Conservation (phyloP, 2,888 invertebrate species). For the Euzetes globulus region DNA sequence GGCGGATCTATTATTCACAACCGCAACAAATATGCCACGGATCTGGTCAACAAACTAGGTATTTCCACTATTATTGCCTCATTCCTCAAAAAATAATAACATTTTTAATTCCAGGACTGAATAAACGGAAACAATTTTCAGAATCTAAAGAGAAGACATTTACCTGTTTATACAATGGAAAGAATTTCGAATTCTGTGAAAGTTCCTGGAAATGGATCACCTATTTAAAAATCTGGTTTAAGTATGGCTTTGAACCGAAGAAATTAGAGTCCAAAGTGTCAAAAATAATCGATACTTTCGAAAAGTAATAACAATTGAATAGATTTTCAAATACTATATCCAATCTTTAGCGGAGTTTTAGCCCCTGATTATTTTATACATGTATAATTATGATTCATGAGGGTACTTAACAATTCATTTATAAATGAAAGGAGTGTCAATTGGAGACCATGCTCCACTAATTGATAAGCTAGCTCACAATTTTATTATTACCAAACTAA, state of each 20-base stretch:
- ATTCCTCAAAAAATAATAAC: background rate
- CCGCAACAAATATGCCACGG: constrained; percentile 53
- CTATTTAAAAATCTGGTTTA: constrained; percentile 51
- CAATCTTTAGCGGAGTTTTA: no score
- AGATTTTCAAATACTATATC: no score
- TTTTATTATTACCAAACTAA: no score
- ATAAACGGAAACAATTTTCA: background rate
- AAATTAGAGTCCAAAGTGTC: constrained; percentile 49
- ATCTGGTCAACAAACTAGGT: constrained; percentile 18
- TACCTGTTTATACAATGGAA: constrained; percentile 54
- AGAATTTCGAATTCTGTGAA: constrained; percentile 53
- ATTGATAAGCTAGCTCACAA: no score
- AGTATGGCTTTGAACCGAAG: constrained; percentile 54
- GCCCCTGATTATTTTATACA: no score
- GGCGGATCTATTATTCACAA: constrained; percentile 58
- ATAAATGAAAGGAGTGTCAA: no score
- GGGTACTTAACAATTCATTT: no score
- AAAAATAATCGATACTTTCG: constrained; percentile 48
- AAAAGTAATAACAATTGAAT: constrained; percentile 45
- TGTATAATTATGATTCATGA: no score
- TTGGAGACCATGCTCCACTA: no score
- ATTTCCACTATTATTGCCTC: background rate
- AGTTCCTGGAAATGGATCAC: constrained; percentile 51
- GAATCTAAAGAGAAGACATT: constrained; percentile 39
- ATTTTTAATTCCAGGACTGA: background rate